These are phyloP conservation scores for Psittacus erithacus DNA, from an alignment of 2,113 vertebrate species.

Conservation along the genomic window DNA sequence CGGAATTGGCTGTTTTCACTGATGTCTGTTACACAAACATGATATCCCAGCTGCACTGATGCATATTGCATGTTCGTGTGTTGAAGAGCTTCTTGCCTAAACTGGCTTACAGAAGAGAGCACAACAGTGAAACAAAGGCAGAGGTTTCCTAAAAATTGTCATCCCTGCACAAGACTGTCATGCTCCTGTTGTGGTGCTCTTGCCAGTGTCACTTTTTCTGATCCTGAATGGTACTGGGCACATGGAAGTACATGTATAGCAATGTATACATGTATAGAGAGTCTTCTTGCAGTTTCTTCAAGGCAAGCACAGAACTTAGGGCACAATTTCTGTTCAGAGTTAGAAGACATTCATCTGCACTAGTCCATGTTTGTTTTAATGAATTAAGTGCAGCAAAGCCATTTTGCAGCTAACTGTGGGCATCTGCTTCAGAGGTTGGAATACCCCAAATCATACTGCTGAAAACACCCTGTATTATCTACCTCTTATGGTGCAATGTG, in stretches of 20 bases:
- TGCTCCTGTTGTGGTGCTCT: neutral
- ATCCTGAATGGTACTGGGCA: neutral
- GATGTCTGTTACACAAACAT: neutral
- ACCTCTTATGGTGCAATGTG: neutral
- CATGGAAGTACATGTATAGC: neutral
- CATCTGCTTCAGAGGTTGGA: neutral
- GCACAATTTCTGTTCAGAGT: neutral
- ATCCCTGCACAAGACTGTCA: fast-evolving
- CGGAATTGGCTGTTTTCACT: neutral
- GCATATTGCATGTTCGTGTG: neutral
- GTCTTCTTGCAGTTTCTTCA: neutral
- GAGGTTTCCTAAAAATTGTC: neutral
- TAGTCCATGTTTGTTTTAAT: neutral
- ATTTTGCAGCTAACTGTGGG: neutral
- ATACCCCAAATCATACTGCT: neutral
- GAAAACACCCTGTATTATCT: neutral
- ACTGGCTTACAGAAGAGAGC: neutral
- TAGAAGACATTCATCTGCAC: neutral
- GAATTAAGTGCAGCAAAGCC: neutral
- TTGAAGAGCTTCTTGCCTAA: neutral
- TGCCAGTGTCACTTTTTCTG: neutral
- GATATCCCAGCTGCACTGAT: neutral
- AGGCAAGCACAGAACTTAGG: neutral
- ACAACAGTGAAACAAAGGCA: neutral
- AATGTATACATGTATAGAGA: no score